Evolutionary conservation across 30 jellyfish, hydroid and myxozoan genomes (phyloP), one percentile per base, ranked within the genome.

Genomic region (Chrysaora quinquecirrha): DNA sequence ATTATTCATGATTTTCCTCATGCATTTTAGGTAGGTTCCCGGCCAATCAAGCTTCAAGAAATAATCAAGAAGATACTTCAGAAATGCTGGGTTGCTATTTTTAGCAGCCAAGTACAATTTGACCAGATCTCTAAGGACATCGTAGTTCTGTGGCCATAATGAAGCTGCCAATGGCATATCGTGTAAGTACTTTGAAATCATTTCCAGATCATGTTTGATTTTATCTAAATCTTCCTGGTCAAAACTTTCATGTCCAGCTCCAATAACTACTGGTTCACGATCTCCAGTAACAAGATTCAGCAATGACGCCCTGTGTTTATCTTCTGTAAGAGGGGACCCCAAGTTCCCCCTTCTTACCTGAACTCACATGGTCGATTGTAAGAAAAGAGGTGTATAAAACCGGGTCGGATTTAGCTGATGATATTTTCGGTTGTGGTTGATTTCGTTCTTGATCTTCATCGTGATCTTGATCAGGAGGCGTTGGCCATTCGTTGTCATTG

Each of bases 31-130:
- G 65, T 83, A 73, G 1, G 84, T 50, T 33, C 48, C 85, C 19
- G 96, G 96, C 97, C 97, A 90, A 20, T 84, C 94, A 54, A 84
- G 83, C 65, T 84, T 84, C 87, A 84, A 48, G 38, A 84, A 84
- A 30, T 84, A 84, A 49, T 84, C 95, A 68, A 84, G 48, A 22
- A 84, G 71, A 43, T 60, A 73, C 1, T 48, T 43, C 46, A 84
- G 71, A 34, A 78, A 65, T 4, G 95, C 78, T 18, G 20, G 52
- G 34, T 60, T 72, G 11, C 82, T 48, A 32, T 48, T 74, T 30
- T 84, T 84, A 33, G 87, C 85, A 0, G 88, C 87, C 30, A 84
- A 64, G 34, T 84, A 84, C 19, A 84, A 62, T 63, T 84, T 84
- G 71, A 84, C 95, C 14, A 84, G 83, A 74, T 84, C 95, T 34